Base-by-base conservation (phyloP, 2,888 invertebrate species). In the Cordilura impudica region DNA sequence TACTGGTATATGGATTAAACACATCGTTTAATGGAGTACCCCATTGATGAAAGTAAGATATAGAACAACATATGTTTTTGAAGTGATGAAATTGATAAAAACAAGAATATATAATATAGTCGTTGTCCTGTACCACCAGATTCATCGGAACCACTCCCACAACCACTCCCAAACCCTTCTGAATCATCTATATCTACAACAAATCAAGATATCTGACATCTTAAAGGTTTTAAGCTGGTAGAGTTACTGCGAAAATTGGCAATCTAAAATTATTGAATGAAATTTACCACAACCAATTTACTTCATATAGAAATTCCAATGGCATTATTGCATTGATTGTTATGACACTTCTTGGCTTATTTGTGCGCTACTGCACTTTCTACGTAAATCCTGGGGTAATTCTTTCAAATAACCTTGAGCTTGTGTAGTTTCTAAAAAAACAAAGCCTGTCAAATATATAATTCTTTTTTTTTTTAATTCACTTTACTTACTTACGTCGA, bases 251-350 rank as follows among this genome's bases (percentile, higher is more conserved):
- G 53, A 67, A 85, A 86, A 56, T 83, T 74, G 0, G 26, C 2
- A 70, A 83, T 67, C 86, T 85, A 53, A 31, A 73, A 73, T n/a
- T n/a, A n/a, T n/a, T n/a, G n/a, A n/a, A n/a, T n/a, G n/a, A n/a
- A n/a, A n/a, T n/a, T n/a, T n/a, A n/a, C n/a, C n/a, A n/a, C n/a
- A n/a, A n/a, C n/a, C n/a, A n/a, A n/a, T n/a, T n/a, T n/a, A n/a
- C n/a, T n/a, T n/a, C n/a, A n/a, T n/a, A n/a, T n/a, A n/a, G n/a
- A n/a, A n/a, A n/a, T n/a, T n/a, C n/a, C n/a, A n/a, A n/a, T n/a
- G n/a, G n/a, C 75, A 66, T 83, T 84, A 60, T 89, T 89, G 82
- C 89, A 89, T 0, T 83, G 73, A 74, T 87, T 81, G 29, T 83
- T 81, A 63, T 84, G 85, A 78, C 89, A 88, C 43, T 86, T 87